phyloP scores from a whole-genome alignment of 2,888 invertebrate genomes.

The Gnatocerus cornutus region DNA sequence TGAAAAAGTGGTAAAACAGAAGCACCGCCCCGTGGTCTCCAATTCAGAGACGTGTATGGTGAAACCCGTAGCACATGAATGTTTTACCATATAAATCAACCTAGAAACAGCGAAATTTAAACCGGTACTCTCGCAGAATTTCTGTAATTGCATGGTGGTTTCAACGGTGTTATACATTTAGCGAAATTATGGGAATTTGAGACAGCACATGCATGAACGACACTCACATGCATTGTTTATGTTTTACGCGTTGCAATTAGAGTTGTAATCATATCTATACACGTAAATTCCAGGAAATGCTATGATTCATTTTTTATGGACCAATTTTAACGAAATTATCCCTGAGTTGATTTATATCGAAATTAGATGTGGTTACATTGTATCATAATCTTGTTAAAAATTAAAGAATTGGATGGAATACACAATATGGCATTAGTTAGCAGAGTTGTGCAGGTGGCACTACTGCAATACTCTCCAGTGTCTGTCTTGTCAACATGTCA shows the following conservation, averaged over 20 bases:
- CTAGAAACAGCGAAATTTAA: conserved; percentile 33
- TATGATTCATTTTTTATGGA: too few species aligned
- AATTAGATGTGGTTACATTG: too few species aligned
- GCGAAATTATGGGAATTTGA: not conserved
- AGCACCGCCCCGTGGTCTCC: conserved; percentile 22
- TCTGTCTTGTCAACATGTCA: too few species aligned
- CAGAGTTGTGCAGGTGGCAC: too few species aligned
- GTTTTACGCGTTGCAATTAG: not conserved
- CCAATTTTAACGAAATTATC: too few species aligned
- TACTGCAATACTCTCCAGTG: too few species aligned
- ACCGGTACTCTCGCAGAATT: conserved; percentile 27
- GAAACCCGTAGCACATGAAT: conserved; percentile 34
- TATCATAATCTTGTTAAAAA: too few species aligned
- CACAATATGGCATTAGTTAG: too few species aligned
- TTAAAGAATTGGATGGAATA: too few species aligned
- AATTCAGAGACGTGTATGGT: conserved; percentile 27
- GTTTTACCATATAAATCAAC: conserved; percentile 42
- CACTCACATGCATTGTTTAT: not conserved
- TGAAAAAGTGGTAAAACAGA: conserved; percentile 43
- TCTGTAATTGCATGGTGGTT: conserved; percentile 29
- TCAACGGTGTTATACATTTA: conserved; percentile 17
- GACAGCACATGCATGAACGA: not conserved
- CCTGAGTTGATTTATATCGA: too few species aligned
- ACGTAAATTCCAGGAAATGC: too few species aligned
- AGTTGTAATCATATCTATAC: too few species aligned